A percentile compares a stretch with the other conserved stretches of the same genome.
Evolutionary conservation across 64 coral and sea anemone species (phyloP).

Genomic region (Montipora foliosa): DNA sequence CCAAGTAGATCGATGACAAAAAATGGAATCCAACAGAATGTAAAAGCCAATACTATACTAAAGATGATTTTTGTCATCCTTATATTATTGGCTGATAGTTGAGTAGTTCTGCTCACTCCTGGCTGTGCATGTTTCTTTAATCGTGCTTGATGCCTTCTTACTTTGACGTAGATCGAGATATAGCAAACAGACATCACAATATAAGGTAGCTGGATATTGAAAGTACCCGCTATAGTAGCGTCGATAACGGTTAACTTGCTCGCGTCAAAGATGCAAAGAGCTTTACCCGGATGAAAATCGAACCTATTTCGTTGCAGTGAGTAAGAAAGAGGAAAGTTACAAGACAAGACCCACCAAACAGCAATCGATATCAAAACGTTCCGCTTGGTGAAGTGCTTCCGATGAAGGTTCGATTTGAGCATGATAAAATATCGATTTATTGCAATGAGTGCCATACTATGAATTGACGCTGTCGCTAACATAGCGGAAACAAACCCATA

Average conservation of each 20-base stretch:
- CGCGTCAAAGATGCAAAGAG: slow-evolving; percentile 53
- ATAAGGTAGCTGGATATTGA: slow-evolving; percentile 56
- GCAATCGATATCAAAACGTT: slow-evolving; percentile 43
- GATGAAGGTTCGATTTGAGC: slow-evolving; percentile 43
- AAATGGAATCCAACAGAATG: slow-evolving; percentile 68
- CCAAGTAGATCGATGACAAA: slow-evolving; percentile 63
- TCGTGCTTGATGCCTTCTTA: not conserved
- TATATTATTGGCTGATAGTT: slow-evolving; percentile 25
- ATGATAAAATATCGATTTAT: slow-evolving; percentile 70
- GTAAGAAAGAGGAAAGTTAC: slow-evolving; percentile 62
- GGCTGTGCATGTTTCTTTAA: not conserved
- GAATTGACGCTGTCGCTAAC: slow-evolving; percentile 50
- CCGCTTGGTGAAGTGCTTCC: slow-evolving; percentile 22
- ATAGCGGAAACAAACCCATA: slow-evolving; percentile 33
- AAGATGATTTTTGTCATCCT: slow-evolving; percentile 46
- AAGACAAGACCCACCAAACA: slow-evolving; percentile 47
- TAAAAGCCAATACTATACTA: slow-evolving; percentile 32
- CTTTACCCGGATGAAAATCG: slow-evolving; percentile 66
- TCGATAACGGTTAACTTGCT: slow-evolving; percentile 14
- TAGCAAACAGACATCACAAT: slow-evolving; percentile 40
- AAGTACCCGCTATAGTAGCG: not conserved
- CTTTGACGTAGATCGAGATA: slow-evolving; percentile 45
- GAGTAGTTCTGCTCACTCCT: not conserved
- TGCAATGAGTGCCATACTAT: slow-evolving; percentile 40
- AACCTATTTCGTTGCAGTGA: slow-evolving; percentile 51